phyloP scores from a whole-genome alignment of 2,888 invertebrate genomes.

The Dinocampus coccinellae region DNA sequence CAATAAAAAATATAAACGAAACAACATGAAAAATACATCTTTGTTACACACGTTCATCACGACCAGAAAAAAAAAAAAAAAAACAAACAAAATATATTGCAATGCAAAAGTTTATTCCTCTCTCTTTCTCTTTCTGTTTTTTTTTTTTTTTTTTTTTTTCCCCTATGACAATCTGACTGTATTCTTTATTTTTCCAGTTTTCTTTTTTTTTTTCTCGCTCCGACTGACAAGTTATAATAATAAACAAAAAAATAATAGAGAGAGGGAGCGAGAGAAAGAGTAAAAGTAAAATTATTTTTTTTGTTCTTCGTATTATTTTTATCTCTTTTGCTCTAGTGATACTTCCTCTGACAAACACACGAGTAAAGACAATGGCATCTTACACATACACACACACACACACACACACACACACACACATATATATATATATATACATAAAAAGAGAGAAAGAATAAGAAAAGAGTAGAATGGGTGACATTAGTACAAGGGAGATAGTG shows the following conservation, averaged over 20 bases:
- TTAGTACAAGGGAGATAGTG: no score
- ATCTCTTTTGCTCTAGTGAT: constrained; percentile 6
- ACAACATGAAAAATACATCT: constrained; percentile 16
- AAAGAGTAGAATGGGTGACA: no score
- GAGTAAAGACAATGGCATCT: constrained; percentile 59
- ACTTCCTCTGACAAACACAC: constrained; percentile 53
- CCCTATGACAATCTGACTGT: constrained; percentile 50
- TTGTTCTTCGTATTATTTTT: background rate
- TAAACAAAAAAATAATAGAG: constrained; percentile 31
- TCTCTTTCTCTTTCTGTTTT: background rate
- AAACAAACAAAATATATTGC: constrained; percentile 15
- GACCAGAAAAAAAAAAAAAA: constrained; percentile 17
- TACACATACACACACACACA: constrained; percentile 44
- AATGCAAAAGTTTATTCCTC: background rate
- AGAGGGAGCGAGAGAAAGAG: constrained; percentile 2
- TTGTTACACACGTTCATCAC: background rate
- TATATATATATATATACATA: no score
- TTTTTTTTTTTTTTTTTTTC: background rate
- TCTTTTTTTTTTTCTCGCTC: constrained; percentile 36
- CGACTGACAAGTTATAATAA: constrained; percentile 55
- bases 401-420: no score
- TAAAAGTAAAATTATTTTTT: constrained; percentile 18
- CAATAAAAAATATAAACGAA: background rate
- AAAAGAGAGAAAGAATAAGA: no score
- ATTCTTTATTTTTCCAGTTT: constrained; percentile 25